phyloP scores from a whole-genome alignment of 2,113 vertebrate genomes.

The Petromus typicus region DNA sequence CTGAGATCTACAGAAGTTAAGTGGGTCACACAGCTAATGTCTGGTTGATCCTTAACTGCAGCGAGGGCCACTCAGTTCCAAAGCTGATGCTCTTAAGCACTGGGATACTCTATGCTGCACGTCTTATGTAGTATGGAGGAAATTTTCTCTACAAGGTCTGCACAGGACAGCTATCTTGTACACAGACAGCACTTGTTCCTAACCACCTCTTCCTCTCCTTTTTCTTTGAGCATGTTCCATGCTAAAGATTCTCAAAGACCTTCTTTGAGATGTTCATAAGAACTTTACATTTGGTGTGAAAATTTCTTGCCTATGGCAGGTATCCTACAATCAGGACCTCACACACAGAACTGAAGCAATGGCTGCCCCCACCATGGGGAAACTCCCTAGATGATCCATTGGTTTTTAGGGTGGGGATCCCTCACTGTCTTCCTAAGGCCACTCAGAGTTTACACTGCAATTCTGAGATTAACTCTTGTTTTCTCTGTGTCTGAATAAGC shows the following conservation, averaged over 20 bases:
- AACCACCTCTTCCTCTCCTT: not conserved
- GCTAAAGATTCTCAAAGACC: not conserved
- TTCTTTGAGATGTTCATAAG: not conserved
- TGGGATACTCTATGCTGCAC: not conserved
- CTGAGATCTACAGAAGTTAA: not conserved
- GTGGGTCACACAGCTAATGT: not conserved
- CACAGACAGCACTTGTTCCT: rapidly evolving
- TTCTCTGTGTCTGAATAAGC: constrained; percentile 65
- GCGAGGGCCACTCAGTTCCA: not conserved
- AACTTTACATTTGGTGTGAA: not conserved
- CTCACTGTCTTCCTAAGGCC: not conserved
- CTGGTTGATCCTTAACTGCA: not conserved
- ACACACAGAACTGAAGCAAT: not conserved
- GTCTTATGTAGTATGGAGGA: not conserved
- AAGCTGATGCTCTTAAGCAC: not conserved
- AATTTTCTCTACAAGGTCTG: not conserved
- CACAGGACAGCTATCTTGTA: not conserved
- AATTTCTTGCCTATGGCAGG: not conserved
- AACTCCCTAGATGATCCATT: not conserved
- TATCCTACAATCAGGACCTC: not conserved
- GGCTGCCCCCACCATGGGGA: not conserved
- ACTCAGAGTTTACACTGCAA: not conserved
- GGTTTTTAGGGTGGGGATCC: not conserved
- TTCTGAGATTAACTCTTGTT: constrained; percentile 80
- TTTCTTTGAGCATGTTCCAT: not conserved